These are phyloP conservation scores for Lasioglossum baleicum DNA, from an alignment of 1,140 invertebrate species.

Conservation along the genomic window DNA sequence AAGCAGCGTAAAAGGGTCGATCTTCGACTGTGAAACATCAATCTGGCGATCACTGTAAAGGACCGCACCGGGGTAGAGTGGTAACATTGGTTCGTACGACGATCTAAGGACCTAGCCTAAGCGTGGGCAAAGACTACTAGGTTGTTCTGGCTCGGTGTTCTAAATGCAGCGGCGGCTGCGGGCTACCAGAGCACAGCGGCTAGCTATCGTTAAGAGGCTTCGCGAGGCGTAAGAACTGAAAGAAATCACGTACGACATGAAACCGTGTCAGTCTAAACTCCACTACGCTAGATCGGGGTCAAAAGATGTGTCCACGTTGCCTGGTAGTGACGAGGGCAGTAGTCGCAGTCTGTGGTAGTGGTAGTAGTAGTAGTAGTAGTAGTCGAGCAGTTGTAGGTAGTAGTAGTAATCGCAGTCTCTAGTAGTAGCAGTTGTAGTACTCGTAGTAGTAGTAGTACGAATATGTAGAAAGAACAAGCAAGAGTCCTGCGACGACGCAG, in stretches of 20 bases:
- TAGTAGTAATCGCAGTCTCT: neutral
- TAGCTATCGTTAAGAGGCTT: slow-evolving; percentile 38
- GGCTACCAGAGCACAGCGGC: slow-evolving; percentile 2
- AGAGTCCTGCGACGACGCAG: neutral
- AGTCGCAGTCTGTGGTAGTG: neutral
- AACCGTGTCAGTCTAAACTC: slow-evolving; percentile 17
- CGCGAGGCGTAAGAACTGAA: slow-evolving; percentile 16
- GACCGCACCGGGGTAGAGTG: too few species aligned
- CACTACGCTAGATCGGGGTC: slow-evolving; percentile 26
- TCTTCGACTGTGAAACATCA: too few species aligned
- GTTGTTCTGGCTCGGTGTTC: slow-evolving; percentile 15
- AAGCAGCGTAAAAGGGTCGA: too few species aligned
- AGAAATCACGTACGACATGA: slow-evolving; percentile 25
- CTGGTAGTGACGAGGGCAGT: neutral
- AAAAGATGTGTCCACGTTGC: neutral
- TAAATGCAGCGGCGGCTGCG: slow-evolving; percentile 20
- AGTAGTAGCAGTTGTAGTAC: neutral
- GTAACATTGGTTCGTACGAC: too few species aligned
- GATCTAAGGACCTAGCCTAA: slow-evolving; percentile 19
- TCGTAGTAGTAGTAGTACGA: neutral
- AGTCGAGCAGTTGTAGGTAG: slow-evolving; percentile 1
- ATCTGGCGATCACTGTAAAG: too few species aligned
- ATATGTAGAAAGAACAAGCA: neutral
- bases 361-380: neutral
- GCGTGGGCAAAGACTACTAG: slow-evolving; percentile 33